phyloP scores from a whole-genome alignment of 2,113 vertebrate species.

The Oryzias javanicus region DNA sequence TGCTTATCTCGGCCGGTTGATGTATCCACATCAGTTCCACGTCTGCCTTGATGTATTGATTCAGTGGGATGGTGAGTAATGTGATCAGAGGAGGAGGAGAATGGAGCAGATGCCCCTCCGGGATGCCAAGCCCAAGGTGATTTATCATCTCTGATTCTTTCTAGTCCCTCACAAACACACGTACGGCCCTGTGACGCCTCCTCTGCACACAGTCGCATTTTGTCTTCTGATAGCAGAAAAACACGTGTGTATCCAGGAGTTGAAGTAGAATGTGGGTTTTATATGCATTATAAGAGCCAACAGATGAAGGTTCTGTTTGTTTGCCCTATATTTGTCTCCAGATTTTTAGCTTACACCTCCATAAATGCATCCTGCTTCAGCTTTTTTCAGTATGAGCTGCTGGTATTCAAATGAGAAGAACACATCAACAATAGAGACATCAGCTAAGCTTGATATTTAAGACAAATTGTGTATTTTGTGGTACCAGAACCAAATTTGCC shows the following conservation, averaged over 20 bases:
- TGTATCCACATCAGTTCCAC: slow-evolving; percentile 23
- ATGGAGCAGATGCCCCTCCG: slow-evolving; percentile 38
- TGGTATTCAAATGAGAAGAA: not conserved
- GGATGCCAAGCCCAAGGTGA: slow-evolving; percentile 39
- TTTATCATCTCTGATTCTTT: slow-evolving; percentile 41
- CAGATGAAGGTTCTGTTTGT: slow-evolving; percentile 35
- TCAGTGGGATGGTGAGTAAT: slow-evolving; percentile 47
- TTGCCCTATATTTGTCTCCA: slow-evolving; percentile 12
- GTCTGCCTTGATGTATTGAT: slow-evolving; percentile 54
- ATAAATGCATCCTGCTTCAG: not conserved
- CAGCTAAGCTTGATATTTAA: too few relatives aligned
- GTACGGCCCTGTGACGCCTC: slow-evolving; percentile 19
- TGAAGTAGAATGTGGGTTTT: not conserved
- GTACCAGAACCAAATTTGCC: too few relatives aligned
- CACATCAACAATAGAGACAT: not conserved
- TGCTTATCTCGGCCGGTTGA: slow-evolving; percentile 12
- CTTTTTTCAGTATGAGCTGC: not conserved
- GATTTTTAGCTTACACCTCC: slow-evolving; percentile 1
- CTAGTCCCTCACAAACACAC: slow-evolving; percentile 20
- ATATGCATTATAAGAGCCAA: not conserved
- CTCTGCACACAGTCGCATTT: slow-evolving; percentile 23
- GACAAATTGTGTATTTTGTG: too few relatives aligned
- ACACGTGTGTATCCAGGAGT: not conserved
- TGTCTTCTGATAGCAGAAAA: slow-evolving; percentile 23
- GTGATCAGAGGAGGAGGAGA: slow-evolving; percentile 36